These are phyloP conservation scores for Pheucticus melanocephalus DNA, from an alignment of 2,113 vertebrate genomes.

Conservation along the genomic window DNA sequence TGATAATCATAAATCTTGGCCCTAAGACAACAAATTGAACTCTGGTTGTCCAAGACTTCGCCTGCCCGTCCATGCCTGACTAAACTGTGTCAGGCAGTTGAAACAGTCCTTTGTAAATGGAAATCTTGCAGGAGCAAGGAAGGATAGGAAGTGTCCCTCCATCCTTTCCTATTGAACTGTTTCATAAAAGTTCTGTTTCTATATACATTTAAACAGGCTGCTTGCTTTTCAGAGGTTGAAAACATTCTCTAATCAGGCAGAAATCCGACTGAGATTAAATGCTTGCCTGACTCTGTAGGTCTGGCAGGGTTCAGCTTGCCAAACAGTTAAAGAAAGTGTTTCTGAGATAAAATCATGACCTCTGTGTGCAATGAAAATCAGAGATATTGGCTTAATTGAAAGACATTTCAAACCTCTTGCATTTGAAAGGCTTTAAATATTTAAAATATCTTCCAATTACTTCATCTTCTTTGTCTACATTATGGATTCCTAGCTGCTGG, in stretches of 20 bases:
- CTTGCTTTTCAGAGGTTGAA: slow-evolving; percentile 25
- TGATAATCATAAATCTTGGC: neutral
- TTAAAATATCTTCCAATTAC: neutral
- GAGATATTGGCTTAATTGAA: neutral
- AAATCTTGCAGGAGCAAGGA: neutral
- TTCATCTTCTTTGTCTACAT: neutral
- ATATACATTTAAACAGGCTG: neutral
- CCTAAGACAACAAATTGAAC: neutral
- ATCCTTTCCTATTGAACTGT: neutral
- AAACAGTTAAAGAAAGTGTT: neutral
- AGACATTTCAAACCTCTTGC: neutral
- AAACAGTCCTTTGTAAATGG: neutral
- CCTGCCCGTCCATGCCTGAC: neutral
- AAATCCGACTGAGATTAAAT: slow-evolving; percentile 36
- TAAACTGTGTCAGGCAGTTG: neutral
- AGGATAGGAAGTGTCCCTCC: neutral
- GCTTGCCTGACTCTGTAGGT: neutral
- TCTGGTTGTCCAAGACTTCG: neutral
- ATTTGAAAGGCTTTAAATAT: slow-evolving; percentile 20
- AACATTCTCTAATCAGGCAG: slow-evolving; percentile 19
- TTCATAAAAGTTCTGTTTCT: neutral
- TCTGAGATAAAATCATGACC: slow-evolving; percentile 39
- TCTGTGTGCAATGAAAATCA: neutral
- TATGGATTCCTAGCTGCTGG: neutral
- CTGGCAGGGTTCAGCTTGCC: slow-evolving; percentile 11